Evolutionary conservation across 2,888 invertebrate genomes (phyloP), one percentile per base, ranked within the genome.

Genomic region (Barypeithes pellucidus): DNA sequence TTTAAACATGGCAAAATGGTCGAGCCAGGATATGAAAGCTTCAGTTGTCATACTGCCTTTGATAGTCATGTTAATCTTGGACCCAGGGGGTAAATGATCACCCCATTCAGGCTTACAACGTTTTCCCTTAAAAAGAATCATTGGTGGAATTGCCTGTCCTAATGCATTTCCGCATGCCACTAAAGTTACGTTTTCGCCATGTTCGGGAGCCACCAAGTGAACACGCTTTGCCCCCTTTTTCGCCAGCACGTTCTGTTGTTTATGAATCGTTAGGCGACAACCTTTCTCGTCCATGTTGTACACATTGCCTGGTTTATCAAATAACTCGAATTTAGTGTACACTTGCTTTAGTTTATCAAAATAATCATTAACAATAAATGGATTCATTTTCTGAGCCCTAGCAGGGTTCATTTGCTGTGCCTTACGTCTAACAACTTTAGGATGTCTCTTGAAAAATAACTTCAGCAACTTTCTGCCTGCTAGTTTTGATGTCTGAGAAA

Each of bases 241-340:
- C 5, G 80, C 79, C 39, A 81, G 65, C 5, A 82, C 80, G 7
- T 20, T 62, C 66, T 77, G 82, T 52, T 79, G 72, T n/a, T 82
- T 73, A 54, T 84, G 82, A 0, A 52, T 52, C 4, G 52, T 52
- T 52, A 52, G 22, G 12, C 52, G 52, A 20, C 83, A 79, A 14
- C 79, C 80, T 76, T 79, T 77, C 67, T 82, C 81, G 61, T 82
- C 81, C 75, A 81, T 80, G 66, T 83, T 82, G 72, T 79, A 81
- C 16, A 82, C 70, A 29, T 75, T 75, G 63, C 78, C 75, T n/a
- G 80, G 80, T 63, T 79, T 77, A 71, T 77, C 60, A 47, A 70
- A 63, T 20, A 81, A 54, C 66, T 76, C 75, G 47, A 79, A 45
- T 65, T 77, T 77, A 60, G 65, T 72, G 71, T 78, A 67, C 5